Percentiles rank a stretch among this genome's conserved stretches.
phyloP scores from a whole-genome alignment of 2,888 invertebrate genomes.

The Poecilus cupreus region DNA sequence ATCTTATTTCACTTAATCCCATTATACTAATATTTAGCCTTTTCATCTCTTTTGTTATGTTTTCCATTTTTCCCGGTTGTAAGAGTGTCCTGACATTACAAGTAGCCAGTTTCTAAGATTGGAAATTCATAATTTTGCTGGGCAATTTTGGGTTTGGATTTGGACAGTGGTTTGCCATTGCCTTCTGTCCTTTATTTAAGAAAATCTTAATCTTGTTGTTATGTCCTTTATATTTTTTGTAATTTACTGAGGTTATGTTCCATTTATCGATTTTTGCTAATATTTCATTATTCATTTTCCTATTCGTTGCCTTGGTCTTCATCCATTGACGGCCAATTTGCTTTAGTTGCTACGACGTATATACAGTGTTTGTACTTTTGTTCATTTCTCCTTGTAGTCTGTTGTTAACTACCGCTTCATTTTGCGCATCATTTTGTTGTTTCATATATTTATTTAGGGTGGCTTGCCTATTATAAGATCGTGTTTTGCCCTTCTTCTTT shows the following conservation, averaged over 20 bases:
- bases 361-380: neutral
- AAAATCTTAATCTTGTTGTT: neutral
- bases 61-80: neutral
- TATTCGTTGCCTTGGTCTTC: neutral
- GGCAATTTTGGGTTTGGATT: neutral
- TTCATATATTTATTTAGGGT: neutral
- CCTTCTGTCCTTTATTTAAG: neutral
- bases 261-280: neutral
- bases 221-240: neutral
- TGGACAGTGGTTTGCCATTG: slow-evolving; percentile 6
- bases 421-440: neutral
- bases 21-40: neutral
- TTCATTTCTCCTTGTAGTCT: neutral
- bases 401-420: neutral
- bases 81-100: slow-evolving; percentile 12
- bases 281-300: neutral
- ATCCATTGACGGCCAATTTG: neutral
- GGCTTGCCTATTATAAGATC: neutral
- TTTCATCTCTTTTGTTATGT: neutral
- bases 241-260: neutral
- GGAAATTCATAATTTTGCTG: neutral
- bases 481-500: neutral
- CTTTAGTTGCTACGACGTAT: neutral
- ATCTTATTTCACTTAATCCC: neutral
- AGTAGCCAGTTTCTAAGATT: neutral